Percentiles rank a stretch among this genome's conserved stretches.
phyloP scores from a whole-genome alignment of 2,113 vertebrate species.

The Rynchops niger region DNA sequence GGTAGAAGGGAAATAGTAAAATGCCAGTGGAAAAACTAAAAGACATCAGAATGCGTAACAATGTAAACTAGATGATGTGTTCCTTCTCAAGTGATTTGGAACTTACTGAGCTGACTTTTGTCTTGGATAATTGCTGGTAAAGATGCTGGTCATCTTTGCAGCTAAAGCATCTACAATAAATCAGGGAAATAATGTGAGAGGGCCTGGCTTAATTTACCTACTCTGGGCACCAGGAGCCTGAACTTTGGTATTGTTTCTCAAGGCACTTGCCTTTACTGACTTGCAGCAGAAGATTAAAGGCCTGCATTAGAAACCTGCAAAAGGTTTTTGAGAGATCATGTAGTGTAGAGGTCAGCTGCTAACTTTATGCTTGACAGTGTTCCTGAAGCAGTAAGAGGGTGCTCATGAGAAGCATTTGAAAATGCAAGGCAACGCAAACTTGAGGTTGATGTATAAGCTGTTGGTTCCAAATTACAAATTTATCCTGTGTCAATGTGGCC shows the following conservation, averaged over 20 bases:
- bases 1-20: neutral
- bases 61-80: neutral
- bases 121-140: neutral
- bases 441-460: neutral
- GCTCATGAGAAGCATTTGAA: neutral
- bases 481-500: neutral
- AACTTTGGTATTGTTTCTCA: slow-evolving; percentile 1
- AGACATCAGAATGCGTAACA: neutral
- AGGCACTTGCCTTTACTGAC: neutral
- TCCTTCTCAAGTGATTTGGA: neutral
- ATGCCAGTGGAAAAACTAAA: neutral
- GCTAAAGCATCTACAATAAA: neutral
- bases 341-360: neutral
- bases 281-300: neutral
- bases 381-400: neutral
- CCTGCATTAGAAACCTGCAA: neutral
- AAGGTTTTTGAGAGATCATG: neutral
- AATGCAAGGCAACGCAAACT: neutral
- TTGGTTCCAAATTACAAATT: neutral
- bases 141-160: neutral
- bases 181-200: neutral
- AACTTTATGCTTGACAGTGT: neutral
- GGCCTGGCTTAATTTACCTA: neutral
- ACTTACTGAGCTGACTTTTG: neutral
- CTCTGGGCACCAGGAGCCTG: neutral